A percentile compares a stretch with the other conserved stretches of the same genome.
These are phyloP conservation scores for Tichodroma muraria DNA, from an alignment of 2,113 vertebrate species.

Conservation along the genomic window DNA sequence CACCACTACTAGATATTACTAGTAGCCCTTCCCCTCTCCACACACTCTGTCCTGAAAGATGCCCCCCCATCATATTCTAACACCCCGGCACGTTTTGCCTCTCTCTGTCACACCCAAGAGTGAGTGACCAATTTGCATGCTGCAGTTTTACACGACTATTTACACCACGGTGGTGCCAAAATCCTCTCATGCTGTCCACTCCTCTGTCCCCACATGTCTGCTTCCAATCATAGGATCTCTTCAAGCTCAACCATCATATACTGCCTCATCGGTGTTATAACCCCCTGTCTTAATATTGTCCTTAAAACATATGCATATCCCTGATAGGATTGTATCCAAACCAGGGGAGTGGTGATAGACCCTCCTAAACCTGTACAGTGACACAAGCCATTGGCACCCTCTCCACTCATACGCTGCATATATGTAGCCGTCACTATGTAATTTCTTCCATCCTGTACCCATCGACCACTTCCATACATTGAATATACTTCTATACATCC, in stretches of 20 bases:
- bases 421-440: not conserved
- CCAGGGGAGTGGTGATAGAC: not conserved
- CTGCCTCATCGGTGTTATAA: not conserved
- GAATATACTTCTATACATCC: too few relatives aligned
- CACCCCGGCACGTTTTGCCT: not conserved
- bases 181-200: not conserved
- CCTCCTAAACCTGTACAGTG: not conserved
- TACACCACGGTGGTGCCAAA: not conserved
- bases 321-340: not conserved
- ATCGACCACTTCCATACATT: not conserved
- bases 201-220: not conserved
- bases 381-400: not conserved
- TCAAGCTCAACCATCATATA: not conserved
- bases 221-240: not conserved
- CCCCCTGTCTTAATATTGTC: not conserved
- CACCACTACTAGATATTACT: too few relatives aligned
- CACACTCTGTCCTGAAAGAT: not conserved
- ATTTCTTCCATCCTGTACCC: not conserved
- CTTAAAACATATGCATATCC: not conserved
- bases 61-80: accelerated
- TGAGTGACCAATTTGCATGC: not conserved
- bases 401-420: not conserved
- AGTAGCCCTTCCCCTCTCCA: too few relatives aligned
- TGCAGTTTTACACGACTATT: not conserved
- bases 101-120: not conserved